Base-by-base conservation (phyloP, 53 echinoderm and acorn worm species). In the Apostichopus leukothele region DNA sequence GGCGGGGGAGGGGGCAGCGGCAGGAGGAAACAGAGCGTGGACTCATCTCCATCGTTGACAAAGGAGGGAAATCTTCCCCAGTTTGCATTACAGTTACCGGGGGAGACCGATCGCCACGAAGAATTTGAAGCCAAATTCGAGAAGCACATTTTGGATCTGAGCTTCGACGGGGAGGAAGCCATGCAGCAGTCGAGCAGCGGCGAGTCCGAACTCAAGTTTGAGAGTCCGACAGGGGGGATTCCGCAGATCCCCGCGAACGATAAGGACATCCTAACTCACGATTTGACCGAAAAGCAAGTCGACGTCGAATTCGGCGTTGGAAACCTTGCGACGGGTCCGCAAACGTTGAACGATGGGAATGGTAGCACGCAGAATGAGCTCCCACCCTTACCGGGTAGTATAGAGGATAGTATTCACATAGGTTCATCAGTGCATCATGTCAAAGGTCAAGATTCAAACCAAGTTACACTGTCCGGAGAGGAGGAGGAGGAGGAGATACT, bases 111-210 rank as follows among this genome's bases (percentile, higher is more conserved):
- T 2, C 7, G 61, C 21, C 60, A 84, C 27, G 84, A 84, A 3
- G 84, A 84, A 14, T 84, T 84, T 63, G 84, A 84, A 12, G 84
- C 60, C 63, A 84, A 63, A 60, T 20, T 84, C 21, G 85, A 85
- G 66, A 66, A 67, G 50, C 66, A 66, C 26, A 66, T 85, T 67
- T 50, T 66, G 66, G 68, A 85, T 22, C 1, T 85, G 50, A 85
- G 85, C 68, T 85, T 85, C 14, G 85, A 85, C 39, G 85, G 85
- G 26, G 68, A 85, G 39, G 85, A 85, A 67, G 14, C 26, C 66
- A 27, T 11, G 12, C 11, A 9, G 26, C 83, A 83, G 52, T 14
- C 66, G 63, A 85, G 66, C 23, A 85, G 85, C 57, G 50, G 5
- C 0, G 85, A 85, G 26, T 85, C 85, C 0, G 85, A 67, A 9